Base-by-base conservation (phyloP, 2,888 invertebrate genomes). In the Cryptocephalus primarius region DNA sequence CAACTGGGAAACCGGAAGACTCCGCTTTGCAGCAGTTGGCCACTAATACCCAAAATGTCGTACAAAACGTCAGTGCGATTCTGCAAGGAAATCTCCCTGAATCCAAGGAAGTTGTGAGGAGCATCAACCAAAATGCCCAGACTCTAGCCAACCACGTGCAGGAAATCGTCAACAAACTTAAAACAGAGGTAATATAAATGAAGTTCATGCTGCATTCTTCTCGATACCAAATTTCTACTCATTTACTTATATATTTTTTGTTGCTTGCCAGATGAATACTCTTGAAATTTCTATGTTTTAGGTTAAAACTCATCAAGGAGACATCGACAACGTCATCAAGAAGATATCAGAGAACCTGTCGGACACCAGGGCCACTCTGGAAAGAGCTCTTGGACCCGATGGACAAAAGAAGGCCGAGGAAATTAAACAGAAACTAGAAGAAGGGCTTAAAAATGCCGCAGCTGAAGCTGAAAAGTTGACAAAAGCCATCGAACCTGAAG, bases 401-500 rank as follows among this genome's bases (percentile, higher is more conserved):
- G 62, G 63, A 43, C 55, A 59, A 44, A 57, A 60, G 45, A 64
- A 65, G 48, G 65, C 63, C 41, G 55, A 64, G 34, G 63, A 68
- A 48, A 47, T 66, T 44, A 62, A 64, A 48, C 48, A 48, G n/a
- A 61, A 58, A 22, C 54, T 67, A 44, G 64, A 67, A 45, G 59
- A 62, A 32, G 60, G 60, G 32, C 44, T 67, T 46, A 63, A 65
- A 52, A 58, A 59, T 8, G 58, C 64, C 36, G 58, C 62, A 13
- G 53, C 55, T 11, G 60, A 70, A 56, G 55, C 63, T 45, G 56
- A 65, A 46, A 62, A 64, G 51, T 48, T 69, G 41, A 52, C 62
- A 44, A 64, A 66, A 52, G 58, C 63, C 39, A 52, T 65, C 44
- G 59, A 66, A 57, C 65, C 66, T 38, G 60, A 68, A 52, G 59